A percentile compares a stretch with the other conserved stretches of the same genome.
Evolutionary conservation across 2,113 vertebrate genomes (phyloP).

Genomic region (Carettochelys insculpta): DNA sequence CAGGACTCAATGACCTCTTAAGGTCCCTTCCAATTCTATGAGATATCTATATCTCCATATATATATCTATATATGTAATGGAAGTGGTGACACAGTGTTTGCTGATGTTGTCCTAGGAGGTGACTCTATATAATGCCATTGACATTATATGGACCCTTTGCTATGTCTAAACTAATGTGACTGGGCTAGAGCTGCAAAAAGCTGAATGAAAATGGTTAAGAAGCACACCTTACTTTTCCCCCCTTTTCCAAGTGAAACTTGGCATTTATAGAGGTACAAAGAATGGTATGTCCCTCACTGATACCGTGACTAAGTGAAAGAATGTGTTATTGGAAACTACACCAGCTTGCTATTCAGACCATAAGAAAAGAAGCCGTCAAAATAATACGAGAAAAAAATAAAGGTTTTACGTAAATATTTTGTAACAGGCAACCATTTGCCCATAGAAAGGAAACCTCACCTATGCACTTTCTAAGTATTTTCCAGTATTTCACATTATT

Average conservation of each 20-base stretch:
- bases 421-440: background rate
- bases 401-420: background rate
- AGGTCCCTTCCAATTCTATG: too few species aligned
- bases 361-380: background rate
- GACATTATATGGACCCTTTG: background rate
- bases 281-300: background rate
- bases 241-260: background rate
- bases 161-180: background rate
- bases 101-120: background rate
- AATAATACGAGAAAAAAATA: background rate
- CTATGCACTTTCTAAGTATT: background rate
- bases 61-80: too few species aligned
- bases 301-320: background rate
- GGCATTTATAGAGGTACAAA: background rate
- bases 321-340: background rate
- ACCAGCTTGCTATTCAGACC: background rate
- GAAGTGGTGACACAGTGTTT: background rate
- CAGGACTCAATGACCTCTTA: too few species aligned
- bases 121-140: background rate
- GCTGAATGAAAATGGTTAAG: background rate
- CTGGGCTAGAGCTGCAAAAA: background rate
- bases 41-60: too few species aligned
- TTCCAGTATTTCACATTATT: background rate
- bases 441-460: background rate
- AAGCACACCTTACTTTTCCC: background rate